Evolutionary conservation across 2,797 vertebrate species (phyloP).

Genomic region (Gobionotothen gibberifrons): DNA sequence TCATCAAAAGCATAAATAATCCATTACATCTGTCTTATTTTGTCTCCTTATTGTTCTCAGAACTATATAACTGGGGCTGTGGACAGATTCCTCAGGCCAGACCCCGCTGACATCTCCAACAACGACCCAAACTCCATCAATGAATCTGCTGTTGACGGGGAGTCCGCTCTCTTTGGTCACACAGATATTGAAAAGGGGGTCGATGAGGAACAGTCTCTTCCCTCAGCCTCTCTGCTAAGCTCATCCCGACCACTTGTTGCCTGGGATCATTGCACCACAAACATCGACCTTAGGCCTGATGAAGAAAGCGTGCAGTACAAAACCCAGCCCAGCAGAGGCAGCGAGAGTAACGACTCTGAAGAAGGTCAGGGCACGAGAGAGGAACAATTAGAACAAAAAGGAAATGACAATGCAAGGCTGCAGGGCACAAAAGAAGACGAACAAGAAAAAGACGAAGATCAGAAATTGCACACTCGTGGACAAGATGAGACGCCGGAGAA

Average conservation of each 20-base stretch:
- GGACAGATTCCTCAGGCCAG: slow-evolving; percentile 73
- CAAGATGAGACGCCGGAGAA: not conserved
- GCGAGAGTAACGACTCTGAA: slow-evolving; percentile 14
- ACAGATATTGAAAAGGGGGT: not conserved
- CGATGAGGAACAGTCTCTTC: slow-evolving; percentile 25
- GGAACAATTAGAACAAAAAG: slow-evolving; percentile 18
- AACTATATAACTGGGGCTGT: slow-evolving; percentile 77
- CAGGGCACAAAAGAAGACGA: not conserved
- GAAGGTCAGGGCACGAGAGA: slow-evolving; percentile 9
- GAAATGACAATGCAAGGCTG: slow-evolving; percentile 12
- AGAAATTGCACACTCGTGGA: fast-evolving
- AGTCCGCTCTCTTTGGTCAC: not conserved
- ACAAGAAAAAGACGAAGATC: not conserved
- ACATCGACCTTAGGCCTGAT: not conserved
- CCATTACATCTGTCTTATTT: slow-evolving; percentile 11
- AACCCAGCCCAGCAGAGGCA: slow-evolving; percentile 8
- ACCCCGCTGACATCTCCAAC: slow-evolving; percentile 4
- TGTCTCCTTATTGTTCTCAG: slow-evolving; percentile 57
- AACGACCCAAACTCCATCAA: slow-evolving; percentile 33
- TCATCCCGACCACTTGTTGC: slow-evolving; percentile 19
- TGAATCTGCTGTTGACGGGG: slow-evolving; percentile 23
- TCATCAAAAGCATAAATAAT: not conserved
- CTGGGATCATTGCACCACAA: slow-evolving; percentile 46
- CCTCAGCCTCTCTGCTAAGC: not conserved
- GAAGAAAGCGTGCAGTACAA: slow-evolving; percentile 10